Evolutionary conservation across 2,888 invertebrate species (phyloP).

Genomic region (Drosophila leonis): DNA sequence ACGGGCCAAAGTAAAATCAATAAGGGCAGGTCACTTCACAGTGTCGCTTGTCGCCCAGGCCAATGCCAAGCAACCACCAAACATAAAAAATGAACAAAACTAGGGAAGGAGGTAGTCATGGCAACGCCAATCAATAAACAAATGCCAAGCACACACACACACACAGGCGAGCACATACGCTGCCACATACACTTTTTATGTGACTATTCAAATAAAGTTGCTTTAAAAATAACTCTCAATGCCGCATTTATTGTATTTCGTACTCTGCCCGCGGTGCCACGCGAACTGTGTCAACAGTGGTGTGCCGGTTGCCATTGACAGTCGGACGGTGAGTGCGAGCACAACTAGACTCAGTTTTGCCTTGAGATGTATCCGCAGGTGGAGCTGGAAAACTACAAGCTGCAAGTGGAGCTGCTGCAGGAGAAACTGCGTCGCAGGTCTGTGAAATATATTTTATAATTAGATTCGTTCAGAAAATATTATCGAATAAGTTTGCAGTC

Average conservation of each 20-base stretch:
- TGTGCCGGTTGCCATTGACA: conserved; percentile 49
- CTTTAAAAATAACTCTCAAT: conserved; percentile 73
- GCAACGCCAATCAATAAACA: conserved; percentile 72
- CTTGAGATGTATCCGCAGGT: conserved; percentile 83
- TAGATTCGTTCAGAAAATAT: not conserved
- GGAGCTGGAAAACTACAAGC: conserved; percentile 85
- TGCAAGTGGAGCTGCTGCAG: conserved; percentile 85
- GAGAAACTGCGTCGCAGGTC: conserved; percentile 84
- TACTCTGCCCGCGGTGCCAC: conserved; percentile 35
- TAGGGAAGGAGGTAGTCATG: conserved; percentile 63
- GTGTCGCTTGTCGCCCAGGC: conserved; percentile 50
- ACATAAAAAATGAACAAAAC: conserved; percentile 15
- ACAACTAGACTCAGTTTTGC: conserved; percentile 14
- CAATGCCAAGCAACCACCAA: conserved; percentile 80
- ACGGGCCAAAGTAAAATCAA: conserved; percentile 64
- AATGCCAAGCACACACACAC: conserved; percentile 36
- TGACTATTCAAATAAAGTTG: conserved; percentile 67
- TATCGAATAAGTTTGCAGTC: not conserved
- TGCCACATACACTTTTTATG: conserved; percentile 37
- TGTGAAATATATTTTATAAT: conserved; percentile 20
- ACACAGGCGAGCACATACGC: not conserved
- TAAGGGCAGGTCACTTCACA: conserved; percentile 48
- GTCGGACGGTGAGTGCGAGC: conserved; percentile 35
- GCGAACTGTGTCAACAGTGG: conserved; percentile 68
- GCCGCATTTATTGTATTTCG: conserved; percentile 57